Base-by-base conservation (phyloP, 1,140 invertebrate species). In the Drosophila ohnishii region DNA sequence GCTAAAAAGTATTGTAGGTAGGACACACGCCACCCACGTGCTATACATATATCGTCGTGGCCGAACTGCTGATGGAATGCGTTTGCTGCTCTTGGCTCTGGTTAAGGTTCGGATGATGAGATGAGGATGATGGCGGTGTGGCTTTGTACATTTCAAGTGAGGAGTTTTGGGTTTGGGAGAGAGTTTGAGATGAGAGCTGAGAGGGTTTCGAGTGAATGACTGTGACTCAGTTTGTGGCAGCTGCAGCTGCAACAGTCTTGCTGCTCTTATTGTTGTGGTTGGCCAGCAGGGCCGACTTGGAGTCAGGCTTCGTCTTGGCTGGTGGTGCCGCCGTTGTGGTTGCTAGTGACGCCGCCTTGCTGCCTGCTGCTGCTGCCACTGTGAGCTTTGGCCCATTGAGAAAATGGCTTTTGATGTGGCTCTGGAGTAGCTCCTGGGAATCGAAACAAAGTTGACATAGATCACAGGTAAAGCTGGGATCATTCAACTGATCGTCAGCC, bases 381-480 rank as follows among this genome's bases (percentile, higher is more conserved):
- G 58, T 48, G 47, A 74, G 39, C 56, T 62, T 63, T 48, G 90
- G 90, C 3, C 82, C 90, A 78, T 91, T 91, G 22, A 91, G 79
- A 19, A 92, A 90, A 81, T 92, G 91, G 53, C 75, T 84, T 76
- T 91, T 92, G 62, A 92, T 90, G 79, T 92, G 91, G 57, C 75
- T 81, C 70, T 90, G 90, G 57, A 92, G 79, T 35, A 86, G 78
- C 69, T 88, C 89, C 72, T 91, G 87, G 45, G 90, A 86, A 71
- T 91, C 87, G 50, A 91, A 92, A 81, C 78, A 90, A 74, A 91
- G 78, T 77, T 91, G 91, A 83, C 91, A 92, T 67, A 92, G 80
- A 84, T 90, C 91, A 78, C 91, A 92, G 50, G 88, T 83, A 76
- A 75, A 88, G 67, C 85, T 82, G 59, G 80, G 76, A 81, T 84